Evolutionary conservation across 1,140 invertebrate species (phyloP), one percentile per base, ranked within the genome.

Genomic region (Ostrea denselamellosa): DNA sequence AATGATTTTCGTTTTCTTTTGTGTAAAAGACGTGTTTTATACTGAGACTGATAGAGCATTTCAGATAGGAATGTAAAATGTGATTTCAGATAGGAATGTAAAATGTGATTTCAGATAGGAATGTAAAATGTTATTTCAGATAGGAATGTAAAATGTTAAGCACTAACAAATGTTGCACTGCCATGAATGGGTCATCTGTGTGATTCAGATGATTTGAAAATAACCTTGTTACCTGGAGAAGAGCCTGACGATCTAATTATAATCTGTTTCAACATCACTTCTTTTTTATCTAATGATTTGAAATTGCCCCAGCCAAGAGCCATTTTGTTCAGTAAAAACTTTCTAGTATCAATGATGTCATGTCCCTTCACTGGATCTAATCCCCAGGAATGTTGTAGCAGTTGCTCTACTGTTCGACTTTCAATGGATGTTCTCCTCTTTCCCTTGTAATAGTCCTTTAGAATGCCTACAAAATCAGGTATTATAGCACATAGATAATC

Each of bases 321-420:
- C 68, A 28, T 77, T 10, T 34, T 77, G 68, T 14, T 25, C 25
- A 77, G 28, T 1, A 28, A 14, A 14, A 77, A 25, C 17, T 34
- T 77, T 34, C 68, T 77, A 25, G 68, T 77, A 4, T 34, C 68
- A 28, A 77, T 77, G 68, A 77, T 77, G 68, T 77, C 68, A 28
- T 34, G 25, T 77, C 28, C 68, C 14, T 77, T 2, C 2, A 25
- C 68, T 77, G 25, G 25, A 25, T 77, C 25, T 25, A 22, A 34
- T 22, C 68, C 68, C 5, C 25, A 22, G 0, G 68, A 28, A 0
- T 77, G 68, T 14, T 77, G 68, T 77, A 77, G 14, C 8, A 77
- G 28, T 7, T 77, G 68, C 14, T 77, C 25, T 0, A 77, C 68
- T 14, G 22, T 28, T 44, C 68, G 25, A 25, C 22, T 28, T 14